Base-by-base conservation (phyloP, 1,140 invertebrate genomes). In the Pseudobourletiella spinata region DNA sequence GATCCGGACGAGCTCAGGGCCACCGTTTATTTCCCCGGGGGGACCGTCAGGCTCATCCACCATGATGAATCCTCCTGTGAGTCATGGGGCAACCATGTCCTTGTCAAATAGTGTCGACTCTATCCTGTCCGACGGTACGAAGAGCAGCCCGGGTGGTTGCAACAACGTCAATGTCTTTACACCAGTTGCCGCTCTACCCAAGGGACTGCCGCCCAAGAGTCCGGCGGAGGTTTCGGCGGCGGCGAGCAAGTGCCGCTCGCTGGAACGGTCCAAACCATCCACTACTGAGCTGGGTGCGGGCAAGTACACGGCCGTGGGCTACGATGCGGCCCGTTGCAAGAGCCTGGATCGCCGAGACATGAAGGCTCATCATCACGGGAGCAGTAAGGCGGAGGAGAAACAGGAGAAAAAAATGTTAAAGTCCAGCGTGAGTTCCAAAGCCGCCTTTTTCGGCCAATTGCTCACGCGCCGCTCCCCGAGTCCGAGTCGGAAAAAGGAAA, bases 391-490 rank as follows among this genome's bases (percentile, higher is more conserved):
- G 11, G 59, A 62, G 29, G 63, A 68, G 35, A 65, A 69, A 39
- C 59, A 66, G 35, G 51, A 62, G 35, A 61, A 69, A 42, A 62
- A 63, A 30, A 32, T 57, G 39, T 32, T 28, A 44, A 69, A 65
- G 55, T 61, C 57, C 18, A 57, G 63, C 22, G 65, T 69, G 0
- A 59, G 61, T 20, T 69, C 68, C 8, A 69, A 69, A 50, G 68
- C 68, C 20, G 68, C 68, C 16, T 69, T 70, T 44, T 67, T 67
- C 46, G 68, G 68, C 20, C 59, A 62, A n/a, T 48, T 70, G 16
- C 58, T 70, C 8, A 63, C 60, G 6, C 43, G 68, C 39, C 46
- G 68, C 22, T 67, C 65, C 3, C 68, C 68, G 3, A 70, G 68
- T 59, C 68, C 68, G 1, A 61, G 60, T 52, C 30, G 68, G 20